These are phyloP conservation scores for Eidolon dupreanum DNA, from an alignment of 2,797 vertebrate species.

Conservation along the genomic window DNA sequence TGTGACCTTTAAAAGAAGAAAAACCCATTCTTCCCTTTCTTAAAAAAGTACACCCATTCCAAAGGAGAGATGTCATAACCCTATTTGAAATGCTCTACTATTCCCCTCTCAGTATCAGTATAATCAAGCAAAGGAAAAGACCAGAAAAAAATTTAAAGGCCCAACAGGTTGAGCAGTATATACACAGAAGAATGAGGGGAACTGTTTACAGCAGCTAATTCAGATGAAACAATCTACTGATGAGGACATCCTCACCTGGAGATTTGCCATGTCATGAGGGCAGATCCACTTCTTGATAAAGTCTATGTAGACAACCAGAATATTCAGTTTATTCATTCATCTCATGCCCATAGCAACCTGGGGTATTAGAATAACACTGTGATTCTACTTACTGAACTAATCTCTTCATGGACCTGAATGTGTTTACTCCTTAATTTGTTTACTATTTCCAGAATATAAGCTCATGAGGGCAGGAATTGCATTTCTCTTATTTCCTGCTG, in stretches of 20 bases:
- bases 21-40: background rate
- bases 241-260: background rate
- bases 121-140: background rate
- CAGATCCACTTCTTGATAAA: background rate
- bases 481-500: background rate
- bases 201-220: background rate
- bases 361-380: background rate
- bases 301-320: background rate
- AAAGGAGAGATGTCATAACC: background rate
- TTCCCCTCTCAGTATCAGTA: background rate
- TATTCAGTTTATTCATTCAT: background rate
- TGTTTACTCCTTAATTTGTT: background rate
- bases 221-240: background rate
- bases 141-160: background rate
- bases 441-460: background rate
- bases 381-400: background rate
- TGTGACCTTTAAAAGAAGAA: constrained; percentile 1
- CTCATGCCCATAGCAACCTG: background rate
- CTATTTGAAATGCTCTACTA: background rate
- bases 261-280: background rate
- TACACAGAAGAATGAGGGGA: background rate
- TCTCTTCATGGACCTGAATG: background rate
- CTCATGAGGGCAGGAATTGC: background rate
- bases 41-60: background rate
- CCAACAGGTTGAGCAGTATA: background rate